Conservation (phyloP, 2,888 invertebrate genomes). For the Perizoma affinitatum region DNA sequence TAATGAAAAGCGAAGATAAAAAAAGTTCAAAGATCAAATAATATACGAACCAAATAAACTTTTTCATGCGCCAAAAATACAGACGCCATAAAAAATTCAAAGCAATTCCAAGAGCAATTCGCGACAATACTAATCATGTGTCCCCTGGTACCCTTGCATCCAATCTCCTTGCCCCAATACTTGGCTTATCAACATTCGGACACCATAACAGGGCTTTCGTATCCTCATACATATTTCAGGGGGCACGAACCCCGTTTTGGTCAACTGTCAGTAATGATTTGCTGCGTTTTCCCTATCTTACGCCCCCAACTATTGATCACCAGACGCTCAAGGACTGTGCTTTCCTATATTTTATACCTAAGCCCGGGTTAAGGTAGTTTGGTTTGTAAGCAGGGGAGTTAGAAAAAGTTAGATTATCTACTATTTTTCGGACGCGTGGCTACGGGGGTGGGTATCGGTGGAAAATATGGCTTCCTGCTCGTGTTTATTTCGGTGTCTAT, state of each 20-base stretch:
- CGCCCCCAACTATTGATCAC: conserved; percentile 58
- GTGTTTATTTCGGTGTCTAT: conserved; percentile 61
- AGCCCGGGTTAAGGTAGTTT: conserved; percentile 47
- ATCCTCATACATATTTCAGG: conserved; percentile 83
- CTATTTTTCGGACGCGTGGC: conserved; percentile 77
- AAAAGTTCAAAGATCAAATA: background rate
- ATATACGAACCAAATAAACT: background rate
- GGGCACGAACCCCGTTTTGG: conserved; percentile 77
- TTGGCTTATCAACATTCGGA: conserved; percentile 84
- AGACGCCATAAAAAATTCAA: conserved; percentile 37
- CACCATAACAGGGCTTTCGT: conserved; percentile 81
- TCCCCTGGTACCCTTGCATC: conserved; percentile 61
- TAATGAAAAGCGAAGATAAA: too few species aligned
- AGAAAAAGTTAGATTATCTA: conserved; percentile 82
- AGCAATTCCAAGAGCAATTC: conserved; percentile 47
- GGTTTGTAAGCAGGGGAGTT: conserved; percentile 65
- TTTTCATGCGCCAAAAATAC: conserved; percentile 20
- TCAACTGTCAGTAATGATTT: conserved; percentile 85
- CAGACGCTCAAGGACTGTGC: conserved; percentile 40
- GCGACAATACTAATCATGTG: conserved; percentile 71
- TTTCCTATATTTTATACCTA: conserved; percentile 1
- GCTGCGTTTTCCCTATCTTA: conserved; percentile 73
- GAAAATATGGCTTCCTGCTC: conserved; percentile 83
- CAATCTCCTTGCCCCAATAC: conserved; percentile 65
- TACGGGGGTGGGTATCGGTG: conserved; percentile 75